Conservation (phyloP, 2,888 invertebrate genomes). For the Vannuccia rotundouncinata region DNA sequence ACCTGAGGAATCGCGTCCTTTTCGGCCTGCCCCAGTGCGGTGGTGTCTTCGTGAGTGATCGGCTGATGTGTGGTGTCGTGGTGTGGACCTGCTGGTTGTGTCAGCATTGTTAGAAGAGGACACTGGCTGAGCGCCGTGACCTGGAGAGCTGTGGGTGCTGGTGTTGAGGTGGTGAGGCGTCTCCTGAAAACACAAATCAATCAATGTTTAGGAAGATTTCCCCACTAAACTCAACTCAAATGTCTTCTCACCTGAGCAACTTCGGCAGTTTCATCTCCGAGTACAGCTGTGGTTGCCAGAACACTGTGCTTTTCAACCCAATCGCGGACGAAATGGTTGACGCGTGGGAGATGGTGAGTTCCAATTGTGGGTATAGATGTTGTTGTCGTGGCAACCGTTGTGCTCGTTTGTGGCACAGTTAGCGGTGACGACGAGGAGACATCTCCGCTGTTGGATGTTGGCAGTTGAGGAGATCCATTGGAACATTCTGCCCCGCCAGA, state of each 20-base stretch:
- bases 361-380: neutral
- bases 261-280: neutral
- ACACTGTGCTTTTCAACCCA: conserved; percentile 51
- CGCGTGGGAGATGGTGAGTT: neutral
- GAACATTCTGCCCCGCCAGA: neutral
- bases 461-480: neutral
- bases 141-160: neutral
- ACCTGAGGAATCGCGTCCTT: neutral
- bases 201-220: neutral
- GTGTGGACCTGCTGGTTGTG: neutral
- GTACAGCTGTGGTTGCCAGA: conserved; percentile 10
- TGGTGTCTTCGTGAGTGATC: conserved; percentile 1
- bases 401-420: neutral
- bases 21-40: neutral
- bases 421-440: neutral
- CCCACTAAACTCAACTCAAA: too few species aligned
- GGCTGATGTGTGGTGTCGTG: neutral
- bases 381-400: neutral
- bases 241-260: neutral
- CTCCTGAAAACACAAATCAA: neutral
- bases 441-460: neutral
- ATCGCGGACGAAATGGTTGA: conserved; percentile 49
- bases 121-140: neutral
- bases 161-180: neutral
- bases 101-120: neutral